Evolutionary conservation across 2,797 vertebrate species (phyloP).

Genomic region (Crax fasciolata): DNA sequence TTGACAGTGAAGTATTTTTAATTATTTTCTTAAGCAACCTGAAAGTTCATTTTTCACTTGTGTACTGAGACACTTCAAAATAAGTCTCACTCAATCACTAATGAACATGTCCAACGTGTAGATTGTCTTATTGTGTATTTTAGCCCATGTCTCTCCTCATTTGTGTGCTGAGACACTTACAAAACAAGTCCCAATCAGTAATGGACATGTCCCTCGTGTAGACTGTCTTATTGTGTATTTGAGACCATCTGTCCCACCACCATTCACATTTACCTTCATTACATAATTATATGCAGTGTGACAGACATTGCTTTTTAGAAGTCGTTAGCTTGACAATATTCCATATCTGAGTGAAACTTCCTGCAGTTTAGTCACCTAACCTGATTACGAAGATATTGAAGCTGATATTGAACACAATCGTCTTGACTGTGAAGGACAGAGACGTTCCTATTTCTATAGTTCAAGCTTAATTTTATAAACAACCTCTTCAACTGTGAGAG

Average conservation of each 20-base stretch:
- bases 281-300: accelerated
- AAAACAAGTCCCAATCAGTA: neutral
- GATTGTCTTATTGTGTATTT: neutral
- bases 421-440: neutral
- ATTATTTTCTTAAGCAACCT: neutral
- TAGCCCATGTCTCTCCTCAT: neutral
- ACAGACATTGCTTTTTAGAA: neutral
- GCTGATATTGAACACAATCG: neutral
- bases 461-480: neutral
- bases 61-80: neutral
- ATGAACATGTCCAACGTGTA: neutral
- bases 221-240: neutral
- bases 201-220: neutral
- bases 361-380: neutral
- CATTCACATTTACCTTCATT: neutral
- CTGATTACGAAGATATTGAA: neutral
- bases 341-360: neutral
- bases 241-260: neutral
- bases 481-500: neutral
- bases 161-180: too few species aligned
- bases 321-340: neutral
- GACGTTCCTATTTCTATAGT: neutral
- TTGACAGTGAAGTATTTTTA: slow-evolving; percentile 88
- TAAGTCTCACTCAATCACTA: neutral
- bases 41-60: neutral